Percentiles rank a stretch among this genome's conserved stretches.
Evolutionary conservation across 2,888 invertebrate genomes (phyloP).

Genomic region (Eubasilissa splendida): DNA sequence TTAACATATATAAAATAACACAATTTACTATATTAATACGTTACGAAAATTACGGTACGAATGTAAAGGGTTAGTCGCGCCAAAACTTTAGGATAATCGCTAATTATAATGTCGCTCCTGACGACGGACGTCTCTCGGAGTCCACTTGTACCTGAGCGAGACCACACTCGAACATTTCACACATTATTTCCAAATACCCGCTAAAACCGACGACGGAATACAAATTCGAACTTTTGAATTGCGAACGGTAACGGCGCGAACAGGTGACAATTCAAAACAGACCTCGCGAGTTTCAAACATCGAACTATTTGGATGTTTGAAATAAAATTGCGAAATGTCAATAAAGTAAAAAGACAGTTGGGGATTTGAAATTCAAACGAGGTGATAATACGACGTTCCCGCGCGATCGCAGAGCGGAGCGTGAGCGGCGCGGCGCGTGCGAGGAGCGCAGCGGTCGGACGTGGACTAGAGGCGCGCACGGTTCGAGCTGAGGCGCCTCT

Average conservation of each 20-base stretch:
- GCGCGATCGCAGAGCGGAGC: slow-evolving; percentile 32
- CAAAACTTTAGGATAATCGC: too few species aligned
- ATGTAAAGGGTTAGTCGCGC: background rate
- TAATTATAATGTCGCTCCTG: slow-evolving; percentile 2
- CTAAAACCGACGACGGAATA: slow-evolving; percentile 30
- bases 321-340: background rate
- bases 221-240: slow-evolving; percentile 12
- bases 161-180: slow-evolving; percentile 33
- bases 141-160: slow-evolving; percentile 10
- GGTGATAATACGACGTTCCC: slow-evolving; percentile 26
- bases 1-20: background rate
- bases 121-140: slow-evolving; percentile 14
- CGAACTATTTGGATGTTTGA: background rate
- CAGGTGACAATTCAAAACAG: slow-evolving; percentile 6
- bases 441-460: slow-evolving; percentile 39
- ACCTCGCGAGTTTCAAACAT: too few species aligned
- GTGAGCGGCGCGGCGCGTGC: slow-evolving; percentile 16
- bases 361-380: background rate
- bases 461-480: slow-evolving; percentile 42
- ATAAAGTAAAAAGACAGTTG: background rate
- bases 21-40: background rate
- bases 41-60: background rate
- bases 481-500: background rate
- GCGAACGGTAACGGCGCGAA: slow-evolving; percentile 31
- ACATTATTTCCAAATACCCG: slow-evolving; percentile 15